Evolutionary conservation across 1,140 invertebrate genomes (phyloP), one percentile per base, ranked within the genome.

Genomic region (Lordiphosa stackelbergi): DNA sequence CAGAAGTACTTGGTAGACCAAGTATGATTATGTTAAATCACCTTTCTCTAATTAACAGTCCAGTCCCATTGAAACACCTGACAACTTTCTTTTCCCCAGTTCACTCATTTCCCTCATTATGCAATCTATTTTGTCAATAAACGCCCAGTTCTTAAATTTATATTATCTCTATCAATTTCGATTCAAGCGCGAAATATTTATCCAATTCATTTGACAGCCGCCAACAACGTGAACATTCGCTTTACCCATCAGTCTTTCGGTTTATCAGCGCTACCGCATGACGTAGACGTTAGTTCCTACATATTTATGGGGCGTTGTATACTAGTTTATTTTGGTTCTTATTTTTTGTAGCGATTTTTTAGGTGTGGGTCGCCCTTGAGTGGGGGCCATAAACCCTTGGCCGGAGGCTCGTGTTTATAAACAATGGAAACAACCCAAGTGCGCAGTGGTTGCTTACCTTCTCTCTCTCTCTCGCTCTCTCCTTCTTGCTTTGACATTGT

Each of bases 361-460:
- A 28, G 43, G 43, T 34, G 24, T 68, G 53, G 22, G 38, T 66
- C 53, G 53, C 51, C 68, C 55, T 61, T 71, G 55, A 52, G 42
- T 11, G 42, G 64, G 58, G 54, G 68, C 34, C 36, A 16, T 59
- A 68, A 57, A 56, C 73, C 68, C 69, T 69, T n/a, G 34, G 28
- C 36, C 52, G 54, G 70, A 70, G 75, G 61, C 75, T 63, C 75
- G 75, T 60, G 52, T 28, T n/a, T 24, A 28, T 19, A 68, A 79
- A 62, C 66, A 81, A 75, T 81, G 75, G 74, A 79, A 75, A 79
- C 53, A 62, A 69, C 57, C 66, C 60, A 78, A 74, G 65, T 66
- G 66, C 66, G 64, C 45, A 38, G 37, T 37, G 16, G 31, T 49
- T 31, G 12, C 49, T 16, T 49, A 28, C 37, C 47, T 34, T 57